phyloP scores from a whole-genome alignment of 2,797 vertebrate genomes.

The Hirundo rustica region DNA sequence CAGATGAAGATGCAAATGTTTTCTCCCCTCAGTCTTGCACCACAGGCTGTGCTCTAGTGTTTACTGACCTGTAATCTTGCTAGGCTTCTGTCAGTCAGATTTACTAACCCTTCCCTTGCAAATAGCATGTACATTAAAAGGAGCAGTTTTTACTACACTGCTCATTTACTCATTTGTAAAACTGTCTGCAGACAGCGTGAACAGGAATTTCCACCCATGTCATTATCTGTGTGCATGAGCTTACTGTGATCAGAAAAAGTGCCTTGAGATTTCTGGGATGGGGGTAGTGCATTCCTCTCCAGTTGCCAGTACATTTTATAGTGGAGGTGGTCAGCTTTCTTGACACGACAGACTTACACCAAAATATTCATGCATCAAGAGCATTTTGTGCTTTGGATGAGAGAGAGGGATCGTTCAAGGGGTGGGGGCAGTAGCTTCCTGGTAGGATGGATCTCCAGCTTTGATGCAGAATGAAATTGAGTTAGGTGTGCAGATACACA shows the following conservation, averaged over 20 bases:
- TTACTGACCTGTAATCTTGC: background rate
- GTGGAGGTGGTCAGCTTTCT: background rate
- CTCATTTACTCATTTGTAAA: background rate
- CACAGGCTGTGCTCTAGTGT: background rate
- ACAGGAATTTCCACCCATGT: background rate
- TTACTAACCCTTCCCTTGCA: background rate
- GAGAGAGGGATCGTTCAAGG: background rate
- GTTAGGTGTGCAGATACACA: background rate
- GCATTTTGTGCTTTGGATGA: background rate
- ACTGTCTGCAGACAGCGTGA: background rate
- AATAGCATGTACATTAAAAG: background rate
- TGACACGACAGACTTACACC: background rate
- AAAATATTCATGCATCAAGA: background rate
- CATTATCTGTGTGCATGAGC: background rate
- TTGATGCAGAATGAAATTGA: background rate
- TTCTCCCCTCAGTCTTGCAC: background rate
- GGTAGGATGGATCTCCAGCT: background rate
- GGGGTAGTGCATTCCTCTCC: background rate
- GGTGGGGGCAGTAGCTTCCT: background rate
- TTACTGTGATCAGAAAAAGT: background rate
- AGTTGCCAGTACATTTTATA: background rate
- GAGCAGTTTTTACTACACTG: background rate
- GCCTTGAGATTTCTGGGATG: background rate
- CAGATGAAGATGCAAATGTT: slow-evolving; percentile 25
- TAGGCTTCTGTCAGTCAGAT: background rate